A percentile compares a stretch with the other conserved stretches of the same genome.
These are phyloP conservation scores for Oxystoma pomonae DNA, from an alignment of 2,888 invertebrate species.

Conservation along the genomic window DNA sequence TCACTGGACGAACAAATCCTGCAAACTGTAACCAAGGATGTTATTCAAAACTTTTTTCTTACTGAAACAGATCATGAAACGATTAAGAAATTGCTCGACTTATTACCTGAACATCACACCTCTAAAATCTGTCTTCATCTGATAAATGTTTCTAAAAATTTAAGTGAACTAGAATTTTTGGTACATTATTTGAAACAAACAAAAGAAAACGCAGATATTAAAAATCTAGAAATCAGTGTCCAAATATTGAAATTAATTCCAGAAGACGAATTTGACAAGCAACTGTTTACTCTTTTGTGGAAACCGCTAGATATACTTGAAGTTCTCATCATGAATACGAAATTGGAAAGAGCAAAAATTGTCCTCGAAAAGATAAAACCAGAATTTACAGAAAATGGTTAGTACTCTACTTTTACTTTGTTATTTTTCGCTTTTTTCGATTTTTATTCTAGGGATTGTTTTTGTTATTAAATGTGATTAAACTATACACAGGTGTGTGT, in stretches of 20 bases:
- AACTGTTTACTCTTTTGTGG: slow-evolving; percentile 60
- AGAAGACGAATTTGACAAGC: slow-evolving; percentile 51
- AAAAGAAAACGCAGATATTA: slow-evolving; percentile 53
- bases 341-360: slow-evolving; percentile 61
- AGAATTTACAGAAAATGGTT: slow-evolving; percentile 1
- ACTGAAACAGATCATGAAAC: slow-evolving; percentile 48
- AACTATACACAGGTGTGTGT: too few species aligned
- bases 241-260: slow-evolving; percentile 63
- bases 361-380: slow-evolving; percentile 57
- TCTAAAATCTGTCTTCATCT: slow-evolving; percentile 60
- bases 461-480: too few species aligned
- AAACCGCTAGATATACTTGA: slow-evolving; percentile 77
- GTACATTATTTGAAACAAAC: slow-evolving; percentile 55
- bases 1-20: slow-evolving; percentile 55
- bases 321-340: slow-evolving; percentile 82
- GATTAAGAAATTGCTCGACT: slow-evolving; percentile 55
- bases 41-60: slow-evolving; percentile 56
- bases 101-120: slow-evolving; percentile 57
- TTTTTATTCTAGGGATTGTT: too few species aligned
- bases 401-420: not conserved
- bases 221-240: slow-evolving; percentile 63
- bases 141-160: slow-evolving; percentile 58
- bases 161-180: slow-evolving; percentile 61
- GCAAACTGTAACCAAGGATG: slow-evolving; percentile 49
- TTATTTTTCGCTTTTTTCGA: too few species aligned